A percentile compares a stretch with the other conserved stretches of the same genome.
phyloP scores from a whole-genome alignment of 1,140 invertebrate species.

The Hestina assimilis region DNA sequence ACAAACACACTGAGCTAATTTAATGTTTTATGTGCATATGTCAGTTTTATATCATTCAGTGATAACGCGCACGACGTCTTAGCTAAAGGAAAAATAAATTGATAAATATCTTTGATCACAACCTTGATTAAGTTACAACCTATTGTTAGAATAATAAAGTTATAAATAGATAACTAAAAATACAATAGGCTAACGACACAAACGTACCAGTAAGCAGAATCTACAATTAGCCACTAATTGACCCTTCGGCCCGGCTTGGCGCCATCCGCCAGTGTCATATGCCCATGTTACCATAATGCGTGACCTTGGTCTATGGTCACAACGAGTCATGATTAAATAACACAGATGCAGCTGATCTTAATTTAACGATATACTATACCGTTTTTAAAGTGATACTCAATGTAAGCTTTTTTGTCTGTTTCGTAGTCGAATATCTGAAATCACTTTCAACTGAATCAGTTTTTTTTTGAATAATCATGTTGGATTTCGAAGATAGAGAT shows the following conservation, averaged over 20 bases:
- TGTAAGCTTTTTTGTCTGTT: no score
- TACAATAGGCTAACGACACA: conserved; percentile 42
- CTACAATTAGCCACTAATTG: conserved; percentile 64
- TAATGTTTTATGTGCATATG: no score
- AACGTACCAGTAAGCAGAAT: conserved; percentile 31
- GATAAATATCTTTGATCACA: no score
- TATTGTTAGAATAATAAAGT: neutral
- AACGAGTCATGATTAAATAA: neutral
- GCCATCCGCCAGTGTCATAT: conserved; percentile 34
- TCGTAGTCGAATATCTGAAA: no score
- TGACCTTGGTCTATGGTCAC: conserved; percentile 25
- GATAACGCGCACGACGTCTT: no score
- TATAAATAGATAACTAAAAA: conserved; percentile 34
- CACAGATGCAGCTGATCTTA: neutral
- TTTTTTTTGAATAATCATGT: no score
- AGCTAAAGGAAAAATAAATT: no score
- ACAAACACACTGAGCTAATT: no score
- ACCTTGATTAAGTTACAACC: no score
- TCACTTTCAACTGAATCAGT: no score
- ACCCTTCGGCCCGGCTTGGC: conserved; percentile 47
- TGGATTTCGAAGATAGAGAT: no score
- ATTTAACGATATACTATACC: neutral
- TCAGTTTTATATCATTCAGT: no score
- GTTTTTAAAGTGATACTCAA: neutral
- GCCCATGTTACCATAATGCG: conserved; percentile 23